A percentile compares a stretch with the other conserved stretches of the same genome.
phyloP scores from a whole-genome alignment of 2,113 vertebrate species.

The Ailurus styani region DNA sequence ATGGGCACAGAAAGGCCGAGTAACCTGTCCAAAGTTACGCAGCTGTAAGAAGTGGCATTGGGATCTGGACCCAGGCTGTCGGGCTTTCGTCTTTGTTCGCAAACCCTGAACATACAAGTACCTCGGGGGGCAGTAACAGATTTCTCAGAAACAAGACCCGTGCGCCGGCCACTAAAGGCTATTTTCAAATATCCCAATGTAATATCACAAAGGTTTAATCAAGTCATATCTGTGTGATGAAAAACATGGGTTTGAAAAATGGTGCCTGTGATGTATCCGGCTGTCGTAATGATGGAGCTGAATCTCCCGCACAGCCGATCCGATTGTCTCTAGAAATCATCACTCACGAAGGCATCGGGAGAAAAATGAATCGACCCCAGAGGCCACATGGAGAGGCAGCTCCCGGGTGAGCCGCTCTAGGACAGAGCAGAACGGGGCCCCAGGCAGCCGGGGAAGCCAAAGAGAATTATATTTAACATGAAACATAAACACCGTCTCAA shows the following conservation, averaged over 20 bases:
- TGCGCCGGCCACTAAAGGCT: slow-evolving; percentile 62
- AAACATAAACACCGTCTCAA: slow-evolving; percentile 56
- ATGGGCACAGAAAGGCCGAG: slow-evolving; percentile 11
- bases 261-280: slow-evolving; percentile 71
- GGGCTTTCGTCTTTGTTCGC: neutral
- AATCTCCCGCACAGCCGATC: slow-evolving; percentile 66
- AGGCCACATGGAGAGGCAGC: slow-evolving; percentile 68
- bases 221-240: slow-evolving; percentile 75
- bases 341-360: slow-evolving; percentile 71
- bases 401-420: slow-evolving; percentile 40
- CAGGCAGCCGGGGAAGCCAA: slow-evolving; percentile 60
- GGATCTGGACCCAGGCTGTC: neutral
- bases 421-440: slow-evolving; percentile 25
- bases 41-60: neutral
- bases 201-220: slow-evolving; percentile 76
- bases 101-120: slow-evolving; percentile 9
- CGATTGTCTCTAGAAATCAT: slow-evolving; percentile 76
- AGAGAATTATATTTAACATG: slow-evolving; percentile 65
- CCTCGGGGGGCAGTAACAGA: slow-evolving; percentile 17
- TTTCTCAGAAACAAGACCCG: slow-evolving; percentile 57
- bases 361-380: slow-evolving; percentile 71
- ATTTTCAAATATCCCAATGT: slow-evolving; percentile 72
- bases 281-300: slow-evolving; percentile 72
- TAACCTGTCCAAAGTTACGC: neutral
- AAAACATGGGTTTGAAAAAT: slow-evolving; percentile 75